Base-by-base conservation (phyloP, 2,113 vertebrate genomes). In the Coracopsis vasa region DNA sequence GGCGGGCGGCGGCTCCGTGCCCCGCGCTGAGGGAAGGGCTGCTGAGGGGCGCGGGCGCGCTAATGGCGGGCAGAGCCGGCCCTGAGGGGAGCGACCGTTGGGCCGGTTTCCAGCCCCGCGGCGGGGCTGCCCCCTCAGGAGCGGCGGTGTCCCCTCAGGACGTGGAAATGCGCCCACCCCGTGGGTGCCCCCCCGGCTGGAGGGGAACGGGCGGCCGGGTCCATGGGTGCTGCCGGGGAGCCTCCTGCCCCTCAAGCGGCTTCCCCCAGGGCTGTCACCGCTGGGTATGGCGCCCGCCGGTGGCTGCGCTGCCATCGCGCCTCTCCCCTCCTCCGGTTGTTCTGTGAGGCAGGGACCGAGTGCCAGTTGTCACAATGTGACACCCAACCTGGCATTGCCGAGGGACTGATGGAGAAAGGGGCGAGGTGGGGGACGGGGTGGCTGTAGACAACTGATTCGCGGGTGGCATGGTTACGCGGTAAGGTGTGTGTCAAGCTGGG, bases 401-500 rank as follows among this genome's bases (percentile, higher is more conserved):
- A 61, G 33, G 44, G 44, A 11, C 11, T 2, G 8, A 9, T n/a
- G 66, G 47, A 90, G 64, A 84, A 64, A 48, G 48, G 67, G 66
- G 21, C 2, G 2, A 83, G 86, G 64, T 80, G 47, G 21, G 29
- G 39, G 10, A 25, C 6, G 1, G 27, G 0, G 2, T 29, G 28
- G 66, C 48, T 16, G 18, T 41, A 17, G 50, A 28, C 31, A 23
- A 3, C 20, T 0, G 0, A 3, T 44, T 3, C 4, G 13, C 0
- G 9, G n/a, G 51, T 4, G 29, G 29, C 41, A 14, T 0, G 2
- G 67, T 56, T 78, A 7, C 18, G 70, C 42, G 3, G 56, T 10
- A 37, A 70, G 60, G 54, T 33, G 18, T 18, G 47, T 29, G 33
- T 28, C 67, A 67, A 7, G 58, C 67, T 28, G 29, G 50, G 42